These are phyloP conservation scores for Archips xylosteana DNA, from an alignment of 2,888 invertebrate genomes.

Conservation along the genomic window DNA sequence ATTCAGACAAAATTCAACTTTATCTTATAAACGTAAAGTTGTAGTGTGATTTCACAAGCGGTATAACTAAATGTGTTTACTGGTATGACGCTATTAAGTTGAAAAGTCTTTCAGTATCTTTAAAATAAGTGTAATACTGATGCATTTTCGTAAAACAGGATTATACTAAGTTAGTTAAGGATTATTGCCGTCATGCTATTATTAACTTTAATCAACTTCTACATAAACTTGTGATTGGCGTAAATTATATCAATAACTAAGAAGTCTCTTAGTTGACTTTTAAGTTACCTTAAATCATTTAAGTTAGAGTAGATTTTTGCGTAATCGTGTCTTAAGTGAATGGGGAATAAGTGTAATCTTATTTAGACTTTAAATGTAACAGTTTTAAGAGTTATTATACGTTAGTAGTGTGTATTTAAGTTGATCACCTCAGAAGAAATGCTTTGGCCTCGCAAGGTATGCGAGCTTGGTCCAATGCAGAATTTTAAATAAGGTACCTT, in stretches of 20 bases:
- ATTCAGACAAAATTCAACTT: neutral
- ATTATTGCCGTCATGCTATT: constrained; percentile 38
- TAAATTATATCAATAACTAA: constrained; percentile 15
- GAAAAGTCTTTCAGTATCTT: constrained; percentile 58
- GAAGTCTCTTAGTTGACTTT: constrained; percentile 29
- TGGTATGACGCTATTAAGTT: constrained; percentile 67
- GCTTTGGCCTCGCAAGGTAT: constrained; percentile 72
- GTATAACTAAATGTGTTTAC: constrained; percentile 46
- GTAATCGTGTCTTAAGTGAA: constrained; percentile 47
- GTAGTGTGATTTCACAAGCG: neutral
- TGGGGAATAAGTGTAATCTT: constrained; percentile 39
- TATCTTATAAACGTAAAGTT: neutral
- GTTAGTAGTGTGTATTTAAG: constrained; percentile 46
- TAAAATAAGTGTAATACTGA: constrained; percentile 53
- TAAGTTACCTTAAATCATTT: constrained; percentile 1
- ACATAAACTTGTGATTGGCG: constrained; percentile 34
- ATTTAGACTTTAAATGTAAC: constrained; percentile 44
- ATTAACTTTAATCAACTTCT: constrained; percentile 43
- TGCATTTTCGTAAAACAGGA: constrained; percentile 59
- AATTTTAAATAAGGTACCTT: constrained; percentile 47
- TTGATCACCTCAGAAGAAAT: constrained; percentile 79
- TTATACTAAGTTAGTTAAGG: constrained; percentile 53
- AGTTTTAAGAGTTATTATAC: constrained; percentile 49
- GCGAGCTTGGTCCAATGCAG: constrained; percentile 53
- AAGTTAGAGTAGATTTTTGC: constrained; percentile 48